A percentile compares a stretch with the other conserved stretches of the same genome.
These are phyloP conservation scores for Bhutanitis thaidina DNA, from an alignment of 2,888 invertebrate genomes.

Conservation along the genomic window DNA sequence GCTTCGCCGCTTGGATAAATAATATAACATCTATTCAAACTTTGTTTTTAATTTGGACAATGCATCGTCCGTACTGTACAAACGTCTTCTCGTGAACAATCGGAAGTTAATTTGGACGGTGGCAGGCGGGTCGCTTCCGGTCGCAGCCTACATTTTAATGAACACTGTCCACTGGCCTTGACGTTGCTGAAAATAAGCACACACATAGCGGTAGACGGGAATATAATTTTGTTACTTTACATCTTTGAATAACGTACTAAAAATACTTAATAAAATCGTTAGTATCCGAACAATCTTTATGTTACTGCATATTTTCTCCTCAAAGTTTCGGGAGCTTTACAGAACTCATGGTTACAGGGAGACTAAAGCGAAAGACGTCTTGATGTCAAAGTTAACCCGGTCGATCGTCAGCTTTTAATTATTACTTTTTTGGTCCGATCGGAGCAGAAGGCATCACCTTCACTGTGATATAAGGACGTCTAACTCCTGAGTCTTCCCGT, in stretches of 20 bases:
- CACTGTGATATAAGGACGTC: too few relatives aligned
- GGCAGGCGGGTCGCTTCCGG: conserved; percentile 2
- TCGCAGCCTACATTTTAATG: conserved; percentile 7
- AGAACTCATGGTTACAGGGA: neutral
- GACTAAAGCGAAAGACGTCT: neutral
- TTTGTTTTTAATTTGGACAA: too few relatives aligned
- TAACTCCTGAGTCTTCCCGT: too few relatives aligned
- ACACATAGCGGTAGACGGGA: neutral
- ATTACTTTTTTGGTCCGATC: too few relatives aligned
- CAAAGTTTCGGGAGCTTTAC: neutral
- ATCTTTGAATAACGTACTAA: too few relatives aligned
- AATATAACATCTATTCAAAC: too few relatives aligned
- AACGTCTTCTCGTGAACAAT: conserved; percentile 5
- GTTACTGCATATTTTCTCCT: too few relatives aligned
- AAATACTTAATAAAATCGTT: too few relatives aligned
- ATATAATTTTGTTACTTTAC: too few relatives aligned
- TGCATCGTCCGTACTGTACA: neutral
- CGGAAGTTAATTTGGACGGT: neutral
- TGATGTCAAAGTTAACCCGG: neutral
- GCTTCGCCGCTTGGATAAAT: too few relatives aligned
- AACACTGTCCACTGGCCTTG: conserved; percentile 1
- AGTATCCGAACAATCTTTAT: too few relatives aligned
- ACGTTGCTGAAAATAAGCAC: neutral
- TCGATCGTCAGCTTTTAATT: neutral
- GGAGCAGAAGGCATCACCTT: too few relatives aligned